Evolutionary conservation across 2,113 vertebrate species (phyloP), one percentile per base, ranked within the genome.

Genomic region (Callocephalon fimbriatum): DNA sequence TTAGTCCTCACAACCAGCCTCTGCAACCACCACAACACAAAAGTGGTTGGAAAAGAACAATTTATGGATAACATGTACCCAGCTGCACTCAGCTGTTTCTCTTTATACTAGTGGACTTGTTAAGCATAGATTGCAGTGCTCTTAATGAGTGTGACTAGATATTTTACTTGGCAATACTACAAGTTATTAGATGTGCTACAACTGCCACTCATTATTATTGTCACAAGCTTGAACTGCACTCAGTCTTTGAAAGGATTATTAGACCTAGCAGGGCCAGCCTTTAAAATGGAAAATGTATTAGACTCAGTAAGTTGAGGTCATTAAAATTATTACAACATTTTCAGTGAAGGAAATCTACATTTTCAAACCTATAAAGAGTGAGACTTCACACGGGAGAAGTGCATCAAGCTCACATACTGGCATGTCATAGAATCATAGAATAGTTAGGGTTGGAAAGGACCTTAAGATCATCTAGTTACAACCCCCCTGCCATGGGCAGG

Each of bases 301-400:
- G 53, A 72, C 82, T 37, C 2, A 45, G 27, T 18, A 75, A 21
- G 19, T 73, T 56, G 14, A n/a, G 35, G 12, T 19, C 42, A 40
- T 42, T 74, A 47, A 16, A 72, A 92, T 48, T 14, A 22, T 40
- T 56, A 27, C 1, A 5, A 6, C 18, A 27, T 70, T 70, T 92
- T 53, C 74, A 82, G 2, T 20, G 10, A 61, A 1, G 2, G 79
- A 86, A 74, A 74, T 29, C n/a, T 62, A 25, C 1, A 0, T 63
- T 93, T 93, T 90, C 71, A 77, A 88, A 77, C 15, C 40, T 56
- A 50, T 8, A 38, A 45, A 2, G 3, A 1, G 3, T 1, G 4
- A 85, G n/a, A n/a, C 26, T 75, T 89, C 14, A 12, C 27, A 9
- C 8, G 32, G 68, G 22, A 84, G 65, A 74, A 53, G 23, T 38